These are phyloP conservation scores for Montipora efflorescens DNA, from an alignment of 64 coral and sea anemone genomes.

Conservation along the genomic window DNA sequence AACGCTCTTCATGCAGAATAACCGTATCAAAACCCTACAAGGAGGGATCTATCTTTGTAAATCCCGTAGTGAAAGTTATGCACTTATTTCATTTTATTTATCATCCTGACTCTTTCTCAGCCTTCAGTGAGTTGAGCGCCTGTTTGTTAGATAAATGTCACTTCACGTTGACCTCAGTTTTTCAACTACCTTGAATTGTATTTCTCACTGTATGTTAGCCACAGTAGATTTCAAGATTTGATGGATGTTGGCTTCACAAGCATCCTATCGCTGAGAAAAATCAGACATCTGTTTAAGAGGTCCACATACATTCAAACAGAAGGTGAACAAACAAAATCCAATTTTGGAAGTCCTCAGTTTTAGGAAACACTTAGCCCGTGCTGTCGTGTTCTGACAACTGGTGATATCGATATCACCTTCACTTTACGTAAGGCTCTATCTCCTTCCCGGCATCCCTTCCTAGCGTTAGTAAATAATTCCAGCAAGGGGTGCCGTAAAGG, in stretches of 20 bases:
- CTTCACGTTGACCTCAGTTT: too few relatives aligned
- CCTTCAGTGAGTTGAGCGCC: too few relatives aligned
- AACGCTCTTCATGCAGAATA: too few relatives aligned
- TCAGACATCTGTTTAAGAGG: conserved; percentile 14
- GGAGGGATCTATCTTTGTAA: too few relatives aligned
- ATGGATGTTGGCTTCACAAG: conserved; percentile 42
- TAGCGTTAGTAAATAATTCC: conserved; percentile 57
- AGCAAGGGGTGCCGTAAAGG: conserved; percentile 32
- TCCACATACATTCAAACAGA: conserved; percentile 15
- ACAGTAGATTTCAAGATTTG: conserved; percentile 15
- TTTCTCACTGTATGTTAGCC: conserved; percentile 26
- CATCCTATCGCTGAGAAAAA: conserved; percentile 15
- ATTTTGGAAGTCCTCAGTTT: conserved; percentile 46
- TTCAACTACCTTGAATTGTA: conserved; percentile 19
- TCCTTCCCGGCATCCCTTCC: conserved; percentile 59
- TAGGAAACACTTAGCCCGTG: conserved; percentile 39
- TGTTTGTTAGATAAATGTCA: too few relatives aligned
- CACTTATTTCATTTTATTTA: too few relatives aligned
- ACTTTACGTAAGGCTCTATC: background rate
- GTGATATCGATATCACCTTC: background rate
- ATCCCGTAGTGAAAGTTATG: too few relatives aligned
- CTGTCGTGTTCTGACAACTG: background rate
- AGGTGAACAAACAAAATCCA: conserved; percentile 34
- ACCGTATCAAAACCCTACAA: too few relatives aligned
- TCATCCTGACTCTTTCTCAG: too few relatives aligned